Percentiles rank a stretch among this genome's conserved stretches.
phyloP scores from a whole-genome alignment of 2,113 vertebrate species.

The Coturnix japonica region DNA sequence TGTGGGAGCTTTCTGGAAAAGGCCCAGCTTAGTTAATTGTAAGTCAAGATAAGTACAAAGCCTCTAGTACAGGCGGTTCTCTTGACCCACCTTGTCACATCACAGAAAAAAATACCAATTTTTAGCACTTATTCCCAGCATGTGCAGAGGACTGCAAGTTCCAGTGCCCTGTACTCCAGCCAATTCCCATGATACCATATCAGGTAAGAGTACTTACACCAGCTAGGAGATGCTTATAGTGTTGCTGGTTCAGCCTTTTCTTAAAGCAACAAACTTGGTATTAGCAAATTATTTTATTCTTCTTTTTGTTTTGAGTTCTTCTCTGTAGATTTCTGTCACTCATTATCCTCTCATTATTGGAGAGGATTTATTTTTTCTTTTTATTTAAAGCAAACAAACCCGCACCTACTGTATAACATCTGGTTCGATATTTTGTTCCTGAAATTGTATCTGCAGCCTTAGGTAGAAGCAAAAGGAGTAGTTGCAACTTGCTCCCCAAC shows the following conservation, averaged over 20 bases:
- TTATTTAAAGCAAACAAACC: neutral
- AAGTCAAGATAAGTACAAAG: neutral
- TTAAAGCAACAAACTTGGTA: neutral
- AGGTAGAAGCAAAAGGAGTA: neutral
- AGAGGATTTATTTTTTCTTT: neutral
- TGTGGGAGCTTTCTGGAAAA: neutral
- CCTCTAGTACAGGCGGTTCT: neutral
- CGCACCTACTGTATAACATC: no score
- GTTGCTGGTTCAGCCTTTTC: neutral
- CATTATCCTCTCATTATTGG: neutral
- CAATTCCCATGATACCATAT: neutral
- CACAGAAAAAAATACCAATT: neutral
- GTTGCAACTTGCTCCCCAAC: neutral
- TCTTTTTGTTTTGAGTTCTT: neutral
- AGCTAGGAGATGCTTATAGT: neutral
- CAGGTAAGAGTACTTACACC: neutral
- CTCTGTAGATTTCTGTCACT: neutral
- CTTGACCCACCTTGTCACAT: neutral
- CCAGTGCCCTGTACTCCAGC: neutral
- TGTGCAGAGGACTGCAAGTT: fast-evolving
- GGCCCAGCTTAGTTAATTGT: neutral
- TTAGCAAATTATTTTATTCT: neutral
- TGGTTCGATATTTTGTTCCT: no score
- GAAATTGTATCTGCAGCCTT: neutral
- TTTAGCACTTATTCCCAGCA: neutral